Evolutionary conservation across 1,140 invertebrate genomes (phyloP).

Genomic region (Cherax quadricarinatus): DNA sequence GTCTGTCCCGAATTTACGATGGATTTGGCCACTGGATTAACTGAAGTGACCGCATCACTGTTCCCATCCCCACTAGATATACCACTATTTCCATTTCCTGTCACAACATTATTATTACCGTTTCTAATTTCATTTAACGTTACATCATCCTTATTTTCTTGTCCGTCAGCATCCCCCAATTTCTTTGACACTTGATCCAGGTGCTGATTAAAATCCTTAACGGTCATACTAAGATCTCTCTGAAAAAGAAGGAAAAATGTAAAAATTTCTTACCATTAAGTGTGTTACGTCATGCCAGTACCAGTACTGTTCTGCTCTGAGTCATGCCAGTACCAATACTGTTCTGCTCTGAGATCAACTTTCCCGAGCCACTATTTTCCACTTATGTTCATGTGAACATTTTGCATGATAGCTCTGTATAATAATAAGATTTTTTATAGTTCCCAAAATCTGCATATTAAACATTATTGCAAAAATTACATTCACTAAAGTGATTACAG

Average conservation of each 20-base stretch:
- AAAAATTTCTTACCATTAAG: no score
- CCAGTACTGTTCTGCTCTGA: no score
- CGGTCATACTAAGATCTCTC: not conserved
- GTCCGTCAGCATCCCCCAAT: not conserved
- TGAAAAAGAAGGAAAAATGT: conserved; percentile 2
- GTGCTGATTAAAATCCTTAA: conserved; percentile 20
- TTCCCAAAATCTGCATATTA: no score
- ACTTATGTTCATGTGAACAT: no score
- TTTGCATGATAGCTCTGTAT: no score
- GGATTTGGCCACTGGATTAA: not conserved
- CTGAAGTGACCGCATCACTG: not conserved
- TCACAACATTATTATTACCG: not conserved
- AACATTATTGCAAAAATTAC: no score
- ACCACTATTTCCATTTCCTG: not conserved
- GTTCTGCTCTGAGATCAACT: no score
- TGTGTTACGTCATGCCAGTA: no score
- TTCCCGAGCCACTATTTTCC: no score
- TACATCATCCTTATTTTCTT: not conserved
- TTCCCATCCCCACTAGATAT: not conserved
- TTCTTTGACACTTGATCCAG: conserved; percentile 24
- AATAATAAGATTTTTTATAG: no score
- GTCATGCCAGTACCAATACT: no score
- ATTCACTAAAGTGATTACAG: no score
- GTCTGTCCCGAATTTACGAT: not conserved
- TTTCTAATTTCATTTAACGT: not conserved